phyloP scores from a whole-genome alignment of 2,797 vertebrate species.

The Choloepus didactylus region DNA sequence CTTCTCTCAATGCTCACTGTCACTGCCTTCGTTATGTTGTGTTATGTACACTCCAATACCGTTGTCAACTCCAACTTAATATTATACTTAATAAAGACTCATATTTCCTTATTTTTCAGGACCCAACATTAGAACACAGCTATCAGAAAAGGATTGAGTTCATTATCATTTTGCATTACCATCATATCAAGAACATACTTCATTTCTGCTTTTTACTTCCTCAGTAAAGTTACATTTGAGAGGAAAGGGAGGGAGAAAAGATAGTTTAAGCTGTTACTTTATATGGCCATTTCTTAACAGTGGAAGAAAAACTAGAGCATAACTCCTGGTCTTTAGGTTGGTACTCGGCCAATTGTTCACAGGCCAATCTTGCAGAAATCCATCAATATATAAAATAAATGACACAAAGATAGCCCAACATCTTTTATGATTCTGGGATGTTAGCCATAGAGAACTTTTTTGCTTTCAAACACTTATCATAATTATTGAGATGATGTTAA shows the following conservation, averaged over 20 bases:
- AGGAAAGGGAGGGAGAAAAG: slow-evolving; percentile 42
- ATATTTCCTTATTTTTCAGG: slow-evolving; percentile 51
- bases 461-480: slow-evolving; percentile 64
- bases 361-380: slow-evolving; percentile 67
- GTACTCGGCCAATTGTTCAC: slow-evolving; percentile 63
- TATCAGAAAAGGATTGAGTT: slow-evolving; percentile 41
- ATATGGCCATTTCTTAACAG: slow-evolving; percentile 64
- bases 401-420: slow-evolving; percentile 71
- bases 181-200: slow-evolving; percentile 6
- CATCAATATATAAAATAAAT: slow-evolving; percentile 75
- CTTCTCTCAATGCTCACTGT: background rate
- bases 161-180: slow-evolving; percentile 43
- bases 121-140: background rate
- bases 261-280: slow-evolving; percentile 58
- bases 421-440: slow-evolving; percentile 71
- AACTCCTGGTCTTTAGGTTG: slow-evolving; percentile 58
- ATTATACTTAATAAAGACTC: background rate
- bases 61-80: slow-evolving; percentile 13
- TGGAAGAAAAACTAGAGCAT: slow-evolving; percentile 44
- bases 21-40: background rate
- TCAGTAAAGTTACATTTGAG: slow-evolving; percentile 15
- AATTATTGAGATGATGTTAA: slow-evolving; percentile 62
- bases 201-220: slow-evolving; percentile 30
- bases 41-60: background rate
- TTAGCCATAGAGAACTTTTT: slow-evolving; percentile 65